Conservation (phyloP, 2,797 vertebrate species). For the Loris lydekkerianus region DNA sequence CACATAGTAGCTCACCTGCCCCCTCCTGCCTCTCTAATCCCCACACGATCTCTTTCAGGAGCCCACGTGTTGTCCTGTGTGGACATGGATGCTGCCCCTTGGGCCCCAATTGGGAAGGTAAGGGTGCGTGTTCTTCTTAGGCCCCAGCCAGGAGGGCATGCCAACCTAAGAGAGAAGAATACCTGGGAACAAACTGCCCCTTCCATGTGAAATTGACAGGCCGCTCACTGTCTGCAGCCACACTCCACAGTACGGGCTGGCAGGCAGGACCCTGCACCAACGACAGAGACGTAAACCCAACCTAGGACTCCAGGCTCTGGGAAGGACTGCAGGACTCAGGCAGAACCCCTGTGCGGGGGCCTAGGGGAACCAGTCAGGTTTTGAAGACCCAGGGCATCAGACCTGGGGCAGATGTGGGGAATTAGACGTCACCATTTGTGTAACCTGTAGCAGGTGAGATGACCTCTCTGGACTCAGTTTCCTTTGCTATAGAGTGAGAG, state of each 20-base stretch:
- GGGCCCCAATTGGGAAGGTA: neutral
- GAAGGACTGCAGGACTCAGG: neutral
- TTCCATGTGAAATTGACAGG: neutral
- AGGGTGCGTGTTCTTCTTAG: too few species aligned
- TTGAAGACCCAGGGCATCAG: neutral
- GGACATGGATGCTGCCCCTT: neutral
- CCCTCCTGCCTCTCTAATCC: neutral
- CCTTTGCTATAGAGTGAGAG: neutral
- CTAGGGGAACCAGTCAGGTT: neutral
- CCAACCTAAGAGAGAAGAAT: neutral
- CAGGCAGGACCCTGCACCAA: neutral
- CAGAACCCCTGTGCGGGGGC: neutral
- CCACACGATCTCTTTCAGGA: neutral
- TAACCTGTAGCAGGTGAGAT: neutral
- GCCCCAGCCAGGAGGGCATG: neutral
- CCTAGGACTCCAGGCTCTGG: neutral
- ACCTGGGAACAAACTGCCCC: neutral
- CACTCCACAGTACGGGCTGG: neutral
- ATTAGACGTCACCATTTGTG: neutral
- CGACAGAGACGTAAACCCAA: neutral
- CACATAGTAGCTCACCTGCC: neutral
- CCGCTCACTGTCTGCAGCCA: neutral
- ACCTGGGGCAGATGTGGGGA: neutral
- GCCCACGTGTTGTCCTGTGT: neutral
- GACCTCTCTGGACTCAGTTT: neutral